Base-by-base conservation (phyloP, 92 coral and sea anemone species). In the Porites evermanni region DNA sequence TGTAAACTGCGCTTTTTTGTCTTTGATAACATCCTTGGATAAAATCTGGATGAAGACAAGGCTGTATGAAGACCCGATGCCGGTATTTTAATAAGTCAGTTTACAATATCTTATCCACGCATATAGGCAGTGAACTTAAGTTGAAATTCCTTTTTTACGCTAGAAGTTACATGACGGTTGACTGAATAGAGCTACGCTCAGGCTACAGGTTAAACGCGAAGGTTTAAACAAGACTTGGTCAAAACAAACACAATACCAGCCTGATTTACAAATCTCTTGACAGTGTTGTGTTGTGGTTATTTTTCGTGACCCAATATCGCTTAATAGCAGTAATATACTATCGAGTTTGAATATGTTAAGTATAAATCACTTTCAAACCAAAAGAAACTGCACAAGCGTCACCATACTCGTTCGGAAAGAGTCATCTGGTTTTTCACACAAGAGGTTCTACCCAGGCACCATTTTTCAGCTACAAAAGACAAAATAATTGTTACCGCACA, bases 211-310 rank as follows among this genome's bases (percentile, higher is more conserved):
- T 38, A 14, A 56, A 56, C 5, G 61, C 61, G 61, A 14, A 5
- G 18, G 81, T n/a, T 63, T 50, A 63, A 61, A 61, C n/a, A 7
- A 18, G 63, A 79, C 50, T 64, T 61, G 60, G n/a, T 20, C 70
- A 65, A 79, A 78, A 65, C 83, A 79, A 79, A 79, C 64, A 79
- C 6, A 11, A 24, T 19, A n/a, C 73, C 83, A 7, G 73, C 73
- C 8, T 21, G 18, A 38, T 38, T 38, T 14, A 38, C 6, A 79
- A 23, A 19, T 21, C 79, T 11, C 32, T 32, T 78, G 60, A 63
- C 26, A 38, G 6, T 3, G 47, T 38, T 38, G 47, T 38, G 47
- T 38, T 38, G 47, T 38, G 44, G 44, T 79, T 11, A 6, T 11
- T 13, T 56, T 8, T 6, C 21, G 29, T 24, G 58, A 56, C 17